Conservation (phyloP, 2,797 vertebrate genomes). For the Mormyrops attenuatus region DNA sequence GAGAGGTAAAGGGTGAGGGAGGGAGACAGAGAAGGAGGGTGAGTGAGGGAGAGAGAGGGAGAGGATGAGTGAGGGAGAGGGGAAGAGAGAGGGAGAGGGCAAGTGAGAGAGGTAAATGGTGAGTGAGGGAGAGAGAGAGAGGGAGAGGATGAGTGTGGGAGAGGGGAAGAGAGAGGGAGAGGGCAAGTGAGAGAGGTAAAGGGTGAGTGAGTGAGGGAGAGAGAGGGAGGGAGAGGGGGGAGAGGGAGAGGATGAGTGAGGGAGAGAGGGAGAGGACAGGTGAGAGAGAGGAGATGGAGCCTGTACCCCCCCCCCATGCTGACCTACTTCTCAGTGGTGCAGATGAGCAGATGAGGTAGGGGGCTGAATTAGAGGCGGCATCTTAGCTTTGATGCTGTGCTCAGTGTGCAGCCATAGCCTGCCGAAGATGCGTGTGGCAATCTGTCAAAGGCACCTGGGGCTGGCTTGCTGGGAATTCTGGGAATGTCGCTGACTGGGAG, state of each 20-base stretch:
- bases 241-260: background rate
- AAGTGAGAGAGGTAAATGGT: background rate
- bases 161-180: background rate
- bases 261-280: background rate
- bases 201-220: background rate
- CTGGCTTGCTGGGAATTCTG: background rate
- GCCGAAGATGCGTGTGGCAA: slow-evolving; percentile 34
- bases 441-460: background rate
- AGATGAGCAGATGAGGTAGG: slow-evolving; percentile 49
- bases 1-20: background rate
- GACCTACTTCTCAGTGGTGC: slow-evolving; percentile 56
- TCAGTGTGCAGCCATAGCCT: slow-evolving; percentile 26
- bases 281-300: background rate
- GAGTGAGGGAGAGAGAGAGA: background rate
- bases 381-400: background rate
- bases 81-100: background rate
- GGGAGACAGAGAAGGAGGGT: background rate
- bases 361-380: slow-evolving; percentile 58
- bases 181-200: background rate
- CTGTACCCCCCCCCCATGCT: slow-evolving; percentile 36
- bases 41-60: background rate
- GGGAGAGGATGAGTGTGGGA: background rate
- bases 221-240: background rate
- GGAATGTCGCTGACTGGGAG: background rate
- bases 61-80: background rate